phyloP scores from a whole-genome alignment of 1,140 invertebrate genomes.

The Manduca sexta region DNA sequence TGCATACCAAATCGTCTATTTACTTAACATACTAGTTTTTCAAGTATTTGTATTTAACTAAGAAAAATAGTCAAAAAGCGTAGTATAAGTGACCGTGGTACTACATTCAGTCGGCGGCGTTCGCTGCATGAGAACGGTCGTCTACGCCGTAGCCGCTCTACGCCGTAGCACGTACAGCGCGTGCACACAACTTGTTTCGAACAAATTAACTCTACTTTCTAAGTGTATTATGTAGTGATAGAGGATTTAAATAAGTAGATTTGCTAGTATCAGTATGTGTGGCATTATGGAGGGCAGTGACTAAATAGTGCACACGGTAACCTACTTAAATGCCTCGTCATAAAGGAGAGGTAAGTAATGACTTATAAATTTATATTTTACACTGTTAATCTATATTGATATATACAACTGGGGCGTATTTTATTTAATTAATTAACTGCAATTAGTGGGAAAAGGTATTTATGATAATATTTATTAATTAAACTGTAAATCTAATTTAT shows the following conservation, averaged over 20 bases:
- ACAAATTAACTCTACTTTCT: background rate
- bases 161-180: conserved; percentile 11
- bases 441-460: too few relatives aligned
- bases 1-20: too few relatives aligned
- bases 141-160: conserved; percentile 29
- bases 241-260: conserved; percentile 6
- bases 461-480: too few relatives aligned
- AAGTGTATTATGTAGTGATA: conserved; percentile 10
- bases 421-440: too few relatives aligned
- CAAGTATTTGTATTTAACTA: conserved; percentile 25
- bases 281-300: conserved; percentile 29
- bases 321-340: conserved; percentile 47
- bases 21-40: too few relatives aligned
- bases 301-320: conserved; percentile 44
- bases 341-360: conserved; percentile 47
- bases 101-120: conserved; percentile 37
- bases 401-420: too few relatives aligned
- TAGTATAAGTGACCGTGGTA: conserved; percentile 21
- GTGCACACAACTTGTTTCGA: conserved; percentile 23
- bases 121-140: conserved; percentile 32
- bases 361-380: conserved; percentile 22
- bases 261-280: conserved; percentile 22
- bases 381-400: too few relatives aligned
- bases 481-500: too few relatives aligned
- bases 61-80: conserved; percentile 35